phyloP scores from a whole-genome alignment of 2,797 vertebrate species.

The Novumbra hubbsi region DNA sequence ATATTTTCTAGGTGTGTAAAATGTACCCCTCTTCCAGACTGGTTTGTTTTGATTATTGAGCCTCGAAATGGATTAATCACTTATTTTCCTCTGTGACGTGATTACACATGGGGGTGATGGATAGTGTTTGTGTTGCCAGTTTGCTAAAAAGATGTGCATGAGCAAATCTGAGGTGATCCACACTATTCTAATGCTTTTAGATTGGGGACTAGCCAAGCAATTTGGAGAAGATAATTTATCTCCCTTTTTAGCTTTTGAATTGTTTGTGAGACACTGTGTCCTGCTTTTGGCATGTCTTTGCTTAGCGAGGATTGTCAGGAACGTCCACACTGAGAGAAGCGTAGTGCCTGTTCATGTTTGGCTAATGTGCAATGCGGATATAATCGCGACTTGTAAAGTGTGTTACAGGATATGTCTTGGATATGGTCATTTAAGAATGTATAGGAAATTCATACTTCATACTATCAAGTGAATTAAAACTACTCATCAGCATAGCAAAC shows the following conservation, averaged over 20 bases:
- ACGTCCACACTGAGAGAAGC: neutral
- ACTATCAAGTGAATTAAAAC: neutral
- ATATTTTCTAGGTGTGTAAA: neutral
- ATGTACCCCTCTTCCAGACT: neutral
- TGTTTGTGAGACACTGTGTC: slow-evolving; percentile 11
- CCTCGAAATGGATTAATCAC: slow-evolving; percentile 16
- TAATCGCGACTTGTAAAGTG: neutral
- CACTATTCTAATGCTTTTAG: slow-evolving; percentile 21
- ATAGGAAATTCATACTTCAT: neutral
- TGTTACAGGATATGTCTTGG: neutral
- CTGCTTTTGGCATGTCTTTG: neutral
- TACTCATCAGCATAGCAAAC: neutral
- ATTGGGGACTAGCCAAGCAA: neutral
- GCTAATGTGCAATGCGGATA: neutral
- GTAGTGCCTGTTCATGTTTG: neutral
- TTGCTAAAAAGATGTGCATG: slow-evolving; percentile 5
- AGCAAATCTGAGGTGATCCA: slow-evolving; percentile 4
- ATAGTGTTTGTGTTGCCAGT: slow-evolving; percentile 27
- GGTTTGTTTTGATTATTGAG: slow-evolving; percentile 9
- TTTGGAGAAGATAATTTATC: slow-evolving; percentile 10
- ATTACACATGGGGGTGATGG: slow-evolving; percentile 7
- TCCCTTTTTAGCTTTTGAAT: neutral
- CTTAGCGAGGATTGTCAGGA: neutral
- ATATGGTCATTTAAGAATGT: neutral
- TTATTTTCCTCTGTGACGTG: neutral